These are phyloP conservation scores for Emydocephalus ijimae DNA, from an alignment of 2,113 vertebrate genomes.

Conservation along the genomic window DNA sequence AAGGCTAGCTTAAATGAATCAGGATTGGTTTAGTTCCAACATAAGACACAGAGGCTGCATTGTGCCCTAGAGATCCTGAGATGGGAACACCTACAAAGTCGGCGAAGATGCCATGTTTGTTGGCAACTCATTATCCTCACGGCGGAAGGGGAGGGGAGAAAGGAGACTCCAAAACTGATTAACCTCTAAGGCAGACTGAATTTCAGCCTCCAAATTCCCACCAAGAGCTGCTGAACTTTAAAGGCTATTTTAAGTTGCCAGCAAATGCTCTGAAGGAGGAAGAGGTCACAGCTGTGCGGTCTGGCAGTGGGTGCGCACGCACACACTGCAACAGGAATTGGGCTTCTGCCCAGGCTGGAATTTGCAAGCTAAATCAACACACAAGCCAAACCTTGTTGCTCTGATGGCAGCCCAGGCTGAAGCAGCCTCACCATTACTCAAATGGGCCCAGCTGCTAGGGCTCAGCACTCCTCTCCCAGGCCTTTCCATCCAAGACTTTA, in stretches of 20 bases:
- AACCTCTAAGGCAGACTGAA: neutral
- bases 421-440: constrained; percentile 27
- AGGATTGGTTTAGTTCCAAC: neutral
- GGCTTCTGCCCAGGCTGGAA: constrained; percentile 30
- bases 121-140: neutral
- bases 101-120: neutral
- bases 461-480: constrained; percentile 28
- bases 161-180: neutral
- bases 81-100: neutral
- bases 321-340: neutral
- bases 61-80: neutral
- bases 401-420: constrained; percentile 31
- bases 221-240: neutral
- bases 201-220: neutral
- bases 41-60: neutral
- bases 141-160: neutral
- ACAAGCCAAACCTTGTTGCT: constrained; percentile 45
- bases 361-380: constrained; percentile 39
- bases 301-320: constrained; percentile 9
- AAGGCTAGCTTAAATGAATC: neutral
- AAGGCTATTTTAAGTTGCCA: constrained; percentile 21
- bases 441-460: constrained; percentile 49
- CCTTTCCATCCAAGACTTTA: neutral
- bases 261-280: neutral
- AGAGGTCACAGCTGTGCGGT: constrained; percentile 44